phyloP scores from a whole-genome alignment of 2,797 vertebrate species.

The Cyprinella venusta region DNA sequence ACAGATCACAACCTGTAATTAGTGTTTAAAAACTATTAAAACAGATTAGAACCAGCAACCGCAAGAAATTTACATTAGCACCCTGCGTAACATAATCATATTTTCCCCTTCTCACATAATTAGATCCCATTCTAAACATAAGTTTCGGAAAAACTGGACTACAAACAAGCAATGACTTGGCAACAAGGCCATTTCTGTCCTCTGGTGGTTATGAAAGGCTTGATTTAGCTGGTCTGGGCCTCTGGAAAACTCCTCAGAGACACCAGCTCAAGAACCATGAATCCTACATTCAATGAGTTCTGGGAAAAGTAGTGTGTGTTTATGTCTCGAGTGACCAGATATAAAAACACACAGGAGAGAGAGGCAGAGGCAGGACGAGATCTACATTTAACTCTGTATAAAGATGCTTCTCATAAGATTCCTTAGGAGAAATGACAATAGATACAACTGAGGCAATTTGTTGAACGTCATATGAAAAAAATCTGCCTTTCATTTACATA shows the following conservation, averaged over 20 bases:
- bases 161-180: constrained; percentile 62
- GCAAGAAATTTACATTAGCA: constrained; percentile 44
- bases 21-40: constrained; percentile 3
- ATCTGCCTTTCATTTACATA: neutral
- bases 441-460: neutral
- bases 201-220: constrained; percentile 74
- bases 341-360: constrained; percentile 3
- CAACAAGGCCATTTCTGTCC: constrained; percentile 77
- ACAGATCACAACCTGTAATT: constrained; percentile 57
- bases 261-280: constrained; percentile 66
- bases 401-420: neutral
- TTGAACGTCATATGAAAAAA: neutral
- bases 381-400: constrained; percentile 3
- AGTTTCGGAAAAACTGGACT: constrained; percentile 60
- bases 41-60: constrained; percentile 44
- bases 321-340: constrained; percentile 55
- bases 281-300: constrained; percentile 76
- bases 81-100: constrained; percentile 66
- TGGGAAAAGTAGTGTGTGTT: constrained; percentile 64
- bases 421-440: neutral
- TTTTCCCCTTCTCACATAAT: constrained; percentile 60
- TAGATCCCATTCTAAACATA: constrained; percentile 49
- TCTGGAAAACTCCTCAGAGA: constrained; percentile 76
- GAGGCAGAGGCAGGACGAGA: neutral
- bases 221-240: constrained; percentile 67